These are phyloP conservation scores for Lacanobia oleracea DNA, from an alignment of 2,888 invertebrate species.

Conservation along the genomic window DNA sequence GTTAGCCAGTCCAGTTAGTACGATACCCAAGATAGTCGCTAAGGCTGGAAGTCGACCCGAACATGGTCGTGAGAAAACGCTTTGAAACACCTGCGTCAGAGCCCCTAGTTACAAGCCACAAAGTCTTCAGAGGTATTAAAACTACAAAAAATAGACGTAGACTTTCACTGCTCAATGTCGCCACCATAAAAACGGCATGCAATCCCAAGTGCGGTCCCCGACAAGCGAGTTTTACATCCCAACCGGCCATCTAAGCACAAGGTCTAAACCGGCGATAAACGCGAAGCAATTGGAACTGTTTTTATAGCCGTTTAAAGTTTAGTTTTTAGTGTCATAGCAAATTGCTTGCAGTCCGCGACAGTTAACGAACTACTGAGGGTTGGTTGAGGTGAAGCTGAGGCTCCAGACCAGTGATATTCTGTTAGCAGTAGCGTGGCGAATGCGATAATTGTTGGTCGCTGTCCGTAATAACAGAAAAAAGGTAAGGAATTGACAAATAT, in stretches of 20 bases:
- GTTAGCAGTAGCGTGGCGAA: too few species aligned
- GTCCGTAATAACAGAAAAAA: too few species aligned
- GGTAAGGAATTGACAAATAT: too few species aligned
- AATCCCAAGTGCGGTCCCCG: constrained; percentile 51
- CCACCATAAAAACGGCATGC: constrained; percentile 61
- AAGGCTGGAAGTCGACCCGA: not conserved
- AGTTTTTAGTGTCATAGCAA: constrained; percentile 78
- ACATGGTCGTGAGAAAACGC: not conserved
- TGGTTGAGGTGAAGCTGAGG: constrained; percentile 11
- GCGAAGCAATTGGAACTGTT: constrained; percentile 69
- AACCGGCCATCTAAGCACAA: constrained; percentile 61
- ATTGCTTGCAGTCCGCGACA: constrained; percentile 67
- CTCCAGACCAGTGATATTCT: too few species aligned
- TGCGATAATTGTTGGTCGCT: too few species aligned
- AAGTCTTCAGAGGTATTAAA: constrained; percentile 38
- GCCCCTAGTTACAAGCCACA: constrained; percentile 30
- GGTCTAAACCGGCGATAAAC: constrained; percentile 73
- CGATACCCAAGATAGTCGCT: too few species aligned
- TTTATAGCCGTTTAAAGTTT: constrained; percentile 76
- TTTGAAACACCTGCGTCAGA: not conserved
- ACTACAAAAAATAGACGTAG: constrained; percentile 53
- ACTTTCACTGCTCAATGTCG: constrained; percentile 47
- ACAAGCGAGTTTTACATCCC: constrained; percentile 56
- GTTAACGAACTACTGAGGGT: constrained; percentile 56
- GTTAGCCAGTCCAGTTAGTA: too few species aligned